A percentile compares a stretch with the other conserved stretches of the same genome.
Conservation (phyloP, 2,888 invertebrate genomes). For the Geotrupes spiniger region DNA sequence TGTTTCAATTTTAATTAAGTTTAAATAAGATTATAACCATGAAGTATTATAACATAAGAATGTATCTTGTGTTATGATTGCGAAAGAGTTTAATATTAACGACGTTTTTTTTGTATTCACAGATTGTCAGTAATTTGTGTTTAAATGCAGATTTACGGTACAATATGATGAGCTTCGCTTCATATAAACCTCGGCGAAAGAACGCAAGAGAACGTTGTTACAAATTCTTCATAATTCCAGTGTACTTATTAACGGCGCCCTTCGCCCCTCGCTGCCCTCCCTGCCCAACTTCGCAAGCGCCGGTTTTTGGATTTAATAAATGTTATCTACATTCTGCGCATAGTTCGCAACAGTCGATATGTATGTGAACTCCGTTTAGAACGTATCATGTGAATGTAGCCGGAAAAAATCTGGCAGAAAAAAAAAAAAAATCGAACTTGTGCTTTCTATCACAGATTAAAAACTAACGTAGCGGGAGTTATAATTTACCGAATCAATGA, state of each 20-base stretch:
- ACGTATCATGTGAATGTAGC: constrained; percentile 11
- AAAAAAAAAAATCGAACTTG: neutral
- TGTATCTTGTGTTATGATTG: no score
- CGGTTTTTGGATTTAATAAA: constrained; percentile 39
- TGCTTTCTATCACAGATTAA: neutral
- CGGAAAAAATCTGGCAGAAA: neutral
- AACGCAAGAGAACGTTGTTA: constrained; percentile 30
- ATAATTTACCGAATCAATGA: constrained; percentile 50
- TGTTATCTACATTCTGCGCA: constrained; percentile 40
- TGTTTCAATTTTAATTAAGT: no score
- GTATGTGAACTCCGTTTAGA: constrained; percentile 20
- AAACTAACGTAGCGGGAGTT: constrained; percentile 31
- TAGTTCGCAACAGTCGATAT: constrained; percentile 39
- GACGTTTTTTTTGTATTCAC: no score
- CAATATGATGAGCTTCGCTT: constrained; percentile 30
- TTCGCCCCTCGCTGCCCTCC: constrained; percentile 23
- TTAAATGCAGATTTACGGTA: constrained; percentile 22
- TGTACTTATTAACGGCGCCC: constrained; percentile 37
- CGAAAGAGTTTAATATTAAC: no score
- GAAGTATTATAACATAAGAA: no score
- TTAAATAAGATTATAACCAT: no score
- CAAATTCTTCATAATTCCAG: constrained; percentile 39
- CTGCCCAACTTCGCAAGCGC: constrained; percentile 33
- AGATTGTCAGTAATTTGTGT: constrained; percentile 16
- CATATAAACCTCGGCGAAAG: constrained; percentile 30